Evolutionary conservation across 2,797 vertebrate genomes (phyloP).

Genomic region (Melanotaenia parkinsoni): DNA sequence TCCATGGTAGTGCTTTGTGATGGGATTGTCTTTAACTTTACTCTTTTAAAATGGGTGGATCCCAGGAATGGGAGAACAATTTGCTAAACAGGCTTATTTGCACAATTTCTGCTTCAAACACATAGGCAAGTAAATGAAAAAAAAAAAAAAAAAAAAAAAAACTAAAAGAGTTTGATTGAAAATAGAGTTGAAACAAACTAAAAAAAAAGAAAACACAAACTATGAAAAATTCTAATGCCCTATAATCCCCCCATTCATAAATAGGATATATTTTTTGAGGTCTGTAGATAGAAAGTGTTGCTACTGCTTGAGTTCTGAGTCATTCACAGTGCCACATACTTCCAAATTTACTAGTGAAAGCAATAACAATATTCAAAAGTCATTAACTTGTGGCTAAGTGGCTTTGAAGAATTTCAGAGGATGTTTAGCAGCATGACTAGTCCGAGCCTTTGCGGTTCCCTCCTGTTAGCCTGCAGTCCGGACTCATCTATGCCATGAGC

Average conservation of each 20-base stretch:
- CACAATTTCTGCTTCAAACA: slow-evolving; percentile 65
- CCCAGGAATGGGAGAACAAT: slow-evolving; percentile 45
- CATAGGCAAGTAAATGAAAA: slow-evolving; percentile 42
- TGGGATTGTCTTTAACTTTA: slow-evolving; percentile 32
- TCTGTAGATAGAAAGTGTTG: slow-evolving; percentile 68
- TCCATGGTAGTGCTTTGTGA: slow-evolving; percentile 63
- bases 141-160: slow-evolving; percentile 56
- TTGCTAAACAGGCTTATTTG: slow-evolving; percentile 60
- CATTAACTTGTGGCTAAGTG: slow-evolving; percentile 42
- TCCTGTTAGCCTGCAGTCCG: slow-evolving; percentile 39
- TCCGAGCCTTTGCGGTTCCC: slow-evolving; percentile 41
- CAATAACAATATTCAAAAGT: slow-evolving; percentile 55
- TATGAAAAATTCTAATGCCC: slow-evolving; percentile 50
- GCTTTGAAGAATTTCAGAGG: slow-evolving; percentile 57
- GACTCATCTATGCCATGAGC: slow-evolving; percentile 70
- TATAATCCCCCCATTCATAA: slow-evolving; percentile 44
- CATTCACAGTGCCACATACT: slow-evolving; percentile 41
- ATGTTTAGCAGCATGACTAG: slow-evolving; percentile 39
- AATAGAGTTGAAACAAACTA: slow-evolving; percentile 69
- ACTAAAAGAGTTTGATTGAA: slow-evolving; percentile 39
- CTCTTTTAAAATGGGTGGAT: slow-evolving; percentile 47
- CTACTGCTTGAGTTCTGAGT: slow-evolving; percentile 52
- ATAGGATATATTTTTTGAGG: slow-evolving; percentile 61
- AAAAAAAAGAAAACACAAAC: slow-evolving; percentile 54
- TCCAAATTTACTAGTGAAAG: slow-evolving; percentile 62